These are phyloP conservation scores for Triplophysa tibetana DNA, from an alignment of 2,113 vertebrate genomes.

Conservation along the genomic window DNA sequence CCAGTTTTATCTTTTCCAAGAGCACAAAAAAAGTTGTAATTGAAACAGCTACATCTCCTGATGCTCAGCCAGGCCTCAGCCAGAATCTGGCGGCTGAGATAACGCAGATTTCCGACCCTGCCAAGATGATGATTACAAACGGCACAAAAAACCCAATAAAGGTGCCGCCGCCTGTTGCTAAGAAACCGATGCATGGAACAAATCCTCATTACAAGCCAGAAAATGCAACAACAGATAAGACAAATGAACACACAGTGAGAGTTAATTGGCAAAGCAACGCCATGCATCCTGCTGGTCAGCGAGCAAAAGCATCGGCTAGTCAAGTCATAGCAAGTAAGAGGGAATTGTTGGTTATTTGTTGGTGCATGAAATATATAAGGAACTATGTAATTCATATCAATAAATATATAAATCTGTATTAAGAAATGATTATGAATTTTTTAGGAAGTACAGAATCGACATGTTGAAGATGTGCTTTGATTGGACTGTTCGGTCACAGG, in stretches of 20 bases:
- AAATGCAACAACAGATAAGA: conserved; percentile 40
- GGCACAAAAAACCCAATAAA: conserved; percentile 75
- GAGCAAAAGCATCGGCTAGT: conserved; percentile 45
- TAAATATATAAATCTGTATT: no score
- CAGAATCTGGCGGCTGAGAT: conserved; percentile 85
- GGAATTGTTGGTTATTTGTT: not conserved
- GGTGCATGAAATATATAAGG: not conserved
- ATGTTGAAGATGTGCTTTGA: conserved; percentile 57
- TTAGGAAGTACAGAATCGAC: conserved; percentile 67
- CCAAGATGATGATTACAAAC: conserved; percentile 60
- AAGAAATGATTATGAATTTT: conserved; percentile 7
- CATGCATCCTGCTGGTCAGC: conserved; percentile 57
- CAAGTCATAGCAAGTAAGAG: conserved; percentile 65
- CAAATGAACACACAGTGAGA: conserved; percentile 15
- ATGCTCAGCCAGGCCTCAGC: conserved; percentile 80
- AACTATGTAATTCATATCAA: not conserved
- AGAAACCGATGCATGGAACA: conserved; percentile 77
- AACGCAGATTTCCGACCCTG: conserved; percentile 78
- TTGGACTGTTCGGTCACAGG: conserved; percentile 35
- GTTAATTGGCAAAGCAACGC: conserved; percentile 56
- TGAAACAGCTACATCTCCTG: conserved; percentile 75
- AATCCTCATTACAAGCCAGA: conserved; percentile 53
- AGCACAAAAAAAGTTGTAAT: conserved; percentile 85
- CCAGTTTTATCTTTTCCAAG: conserved; percentile 95
- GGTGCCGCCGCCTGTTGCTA: conserved; percentile 91